Conservation (phyloP, 2,888 invertebrate genomes). For the Siphonodentalium dalli region DNA sequence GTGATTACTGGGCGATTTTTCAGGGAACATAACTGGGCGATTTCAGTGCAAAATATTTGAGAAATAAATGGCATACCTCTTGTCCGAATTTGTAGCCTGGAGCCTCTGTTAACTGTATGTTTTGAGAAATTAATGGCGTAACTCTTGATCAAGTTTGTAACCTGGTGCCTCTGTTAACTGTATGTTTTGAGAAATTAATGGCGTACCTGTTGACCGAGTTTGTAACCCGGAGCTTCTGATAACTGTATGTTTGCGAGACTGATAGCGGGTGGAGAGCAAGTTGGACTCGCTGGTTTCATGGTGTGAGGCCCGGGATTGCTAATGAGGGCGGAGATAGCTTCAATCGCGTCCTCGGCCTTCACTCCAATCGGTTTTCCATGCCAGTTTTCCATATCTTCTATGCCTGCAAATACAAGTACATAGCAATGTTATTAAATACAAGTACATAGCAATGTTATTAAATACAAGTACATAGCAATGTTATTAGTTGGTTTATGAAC, state of each 20-base stretch:
- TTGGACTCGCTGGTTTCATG: constrained; percentile 73
- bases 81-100: too few species aligned
- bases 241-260: constrained; percentile 78
- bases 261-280: constrained; percentile 76
- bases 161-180: too few species aligned
- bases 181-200: too few species aligned
- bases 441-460: neutral
- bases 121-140: too few species aligned
- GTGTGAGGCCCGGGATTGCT: constrained; percentile 74
- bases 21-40: too few species aligned
- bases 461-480: neutral
- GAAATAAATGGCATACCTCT: too few species aligned
- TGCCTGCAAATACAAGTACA: constrained; percentile 69
- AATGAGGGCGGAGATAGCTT: constrained; percentile 70
- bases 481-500: too few species aligned
- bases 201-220: constrained; percentile 68
- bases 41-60: too few species aligned
- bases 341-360: constrained; percentile 74
- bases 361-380: constrained; percentile 95
- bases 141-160: too few species aligned
- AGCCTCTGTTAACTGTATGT: too few species aligned
- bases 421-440: neutral
- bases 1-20: too few species aligned
- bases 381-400: constrained; percentile 95
- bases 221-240: constrained; percentile 83